A percentile compares a stretch with the other conserved stretches of the same genome.
phyloP scores from a whole-genome alignment of 2,888 invertebrate species.

The Trachelus iudaicus region DNA sequence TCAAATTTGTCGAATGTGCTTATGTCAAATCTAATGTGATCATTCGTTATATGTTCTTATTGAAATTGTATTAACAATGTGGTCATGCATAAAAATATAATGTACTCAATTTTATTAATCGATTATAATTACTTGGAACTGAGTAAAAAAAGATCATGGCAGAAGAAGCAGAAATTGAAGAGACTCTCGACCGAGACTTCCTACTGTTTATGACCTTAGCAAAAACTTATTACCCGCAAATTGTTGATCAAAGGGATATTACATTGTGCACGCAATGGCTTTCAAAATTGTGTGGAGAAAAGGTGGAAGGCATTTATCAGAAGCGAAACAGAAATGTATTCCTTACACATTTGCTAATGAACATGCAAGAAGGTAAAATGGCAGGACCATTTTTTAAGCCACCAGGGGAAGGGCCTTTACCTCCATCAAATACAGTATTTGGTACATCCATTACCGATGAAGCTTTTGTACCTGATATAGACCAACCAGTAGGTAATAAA shows the following conservation, averaged over 20 bases:
- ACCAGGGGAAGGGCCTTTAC: constrained; percentile 59
- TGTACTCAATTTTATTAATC: not conserved
- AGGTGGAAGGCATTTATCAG: constrained; percentile 50
- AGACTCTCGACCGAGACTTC: constrained; percentile 62
- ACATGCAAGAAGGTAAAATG: constrained; percentile 63
- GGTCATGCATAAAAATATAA: not conserved
- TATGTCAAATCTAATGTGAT: constrained; percentile 24
- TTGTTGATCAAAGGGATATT: constrained; percentile 41
- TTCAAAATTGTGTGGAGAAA: constrained; percentile 61
- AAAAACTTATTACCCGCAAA: constrained; percentile 45
- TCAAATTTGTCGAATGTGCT: constrained; percentile 8
- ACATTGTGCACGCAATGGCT: constrained; percentile 58
- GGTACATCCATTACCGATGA: constrained; percentile 43
- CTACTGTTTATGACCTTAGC: constrained; percentile 65
- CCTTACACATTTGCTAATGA: constrained; percentile 63
- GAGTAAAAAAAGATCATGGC: constrained; percentile 23
- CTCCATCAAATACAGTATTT: constrained; percentile 57
- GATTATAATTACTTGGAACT: constrained; percentile 1
- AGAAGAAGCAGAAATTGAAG: constrained; percentile 25
- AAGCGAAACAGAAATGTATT: constrained; percentile 66
- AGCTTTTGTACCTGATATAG: constrained; percentile 25
- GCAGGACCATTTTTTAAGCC: constrained; percentile 58
- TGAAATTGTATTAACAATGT: not conserved
- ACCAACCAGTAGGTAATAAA: constrained; percentile 25
- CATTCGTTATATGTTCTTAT: constrained; percentile 12